Conservation (phyloP, 2,797 vertebrate species). For the Ciconia nigra region DNA sequence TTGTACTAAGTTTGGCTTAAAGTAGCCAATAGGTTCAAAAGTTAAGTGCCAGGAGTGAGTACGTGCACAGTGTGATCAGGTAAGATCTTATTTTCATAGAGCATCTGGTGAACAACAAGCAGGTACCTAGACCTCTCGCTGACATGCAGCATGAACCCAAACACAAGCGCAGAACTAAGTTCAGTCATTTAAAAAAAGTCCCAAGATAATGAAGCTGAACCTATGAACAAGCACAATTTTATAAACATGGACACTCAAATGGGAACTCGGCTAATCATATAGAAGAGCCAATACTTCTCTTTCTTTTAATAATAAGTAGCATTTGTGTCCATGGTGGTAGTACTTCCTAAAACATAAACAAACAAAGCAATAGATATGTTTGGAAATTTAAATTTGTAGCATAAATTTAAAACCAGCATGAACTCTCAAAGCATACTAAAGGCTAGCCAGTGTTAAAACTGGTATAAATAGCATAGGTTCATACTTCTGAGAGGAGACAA, state of each 20-base stretch:
- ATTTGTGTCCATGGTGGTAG: not conserved
- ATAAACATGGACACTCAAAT: not conserved
- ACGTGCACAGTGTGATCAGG: fast-evolving
- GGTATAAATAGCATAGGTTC: not conserved
- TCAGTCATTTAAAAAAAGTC: not conserved
- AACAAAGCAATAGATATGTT: not conserved
- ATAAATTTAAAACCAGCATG: not conserved
- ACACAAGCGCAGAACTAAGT: not conserved
- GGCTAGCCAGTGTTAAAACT: not conserved
- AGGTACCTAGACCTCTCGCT: not conserved
- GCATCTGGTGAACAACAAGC: not conserved
- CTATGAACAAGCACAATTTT: not conserved
- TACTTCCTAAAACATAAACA: not conserved
- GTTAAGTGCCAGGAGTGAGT: not conserved
- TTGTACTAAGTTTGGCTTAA: not conserved
- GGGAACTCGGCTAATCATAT: not conserved
- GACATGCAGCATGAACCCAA: not conserved
- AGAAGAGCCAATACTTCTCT: not conserved
- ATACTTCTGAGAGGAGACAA: not conserved
- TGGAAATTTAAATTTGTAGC: not conserved
- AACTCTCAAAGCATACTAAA: not conserved
- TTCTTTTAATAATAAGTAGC: not conserved
- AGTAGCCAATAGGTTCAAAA: not conserved
- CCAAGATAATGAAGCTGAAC: not conserved
- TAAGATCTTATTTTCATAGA: not conserved